These are phyloP conservation scores for Drosophila eugracilis DNA, from an alignment of 1,140 invertebrate species.

Conservation along the genomic window DNA sequence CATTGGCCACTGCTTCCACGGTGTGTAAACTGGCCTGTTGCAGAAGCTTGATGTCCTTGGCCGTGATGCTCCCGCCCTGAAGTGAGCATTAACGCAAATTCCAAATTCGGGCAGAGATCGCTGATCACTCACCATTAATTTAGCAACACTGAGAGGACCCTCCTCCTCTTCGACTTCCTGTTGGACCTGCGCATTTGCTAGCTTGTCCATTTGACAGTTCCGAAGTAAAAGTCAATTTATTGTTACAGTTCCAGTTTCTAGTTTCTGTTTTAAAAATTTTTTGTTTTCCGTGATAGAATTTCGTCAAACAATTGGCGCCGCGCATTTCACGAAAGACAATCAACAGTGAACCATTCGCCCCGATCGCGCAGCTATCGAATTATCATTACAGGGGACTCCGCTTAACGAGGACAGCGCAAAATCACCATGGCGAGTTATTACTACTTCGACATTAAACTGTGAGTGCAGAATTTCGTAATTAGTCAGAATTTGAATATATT, in stretches of 20 bases:
- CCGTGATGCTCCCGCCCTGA: slow-evolving; percentile 92
- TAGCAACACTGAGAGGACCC: slow-evolving; percentile 63
- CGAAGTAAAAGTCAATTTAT: slow-evolving; percentile 4
- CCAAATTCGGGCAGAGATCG: background rate
- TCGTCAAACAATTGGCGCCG: slow-evolving; percentile 27
- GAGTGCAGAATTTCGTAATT: slow-evolving; percentile 19
- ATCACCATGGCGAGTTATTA: slow-evolving; percentile 43
- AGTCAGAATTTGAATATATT: too few species aligned
- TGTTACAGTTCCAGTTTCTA: too few species aligned
- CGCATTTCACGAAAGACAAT: background rate
- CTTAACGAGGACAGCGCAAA: background rate
- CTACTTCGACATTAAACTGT: slow-evolving; percentile 68
- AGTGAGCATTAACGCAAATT: background rate
- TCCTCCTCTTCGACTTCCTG: slow-evolving; percentile 71
- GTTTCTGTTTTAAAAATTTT: slow-evolving; percentile 39
- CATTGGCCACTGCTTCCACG: slow-evolving; percentile 97
- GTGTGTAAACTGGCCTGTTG: slow-evolving; percentile 97
- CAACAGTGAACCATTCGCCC: slow-evolving; percentile 5
- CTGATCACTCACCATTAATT: slow-evolving; percentile 55
- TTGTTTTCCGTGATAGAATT: slow-evolving; percentile 21
- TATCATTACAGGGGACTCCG: slow-evolving; percentile 1
- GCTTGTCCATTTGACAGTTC: slow-evolving; percentile 54
- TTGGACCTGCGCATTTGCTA: slow-evolving; percentile 26
- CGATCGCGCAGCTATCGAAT: background rate
- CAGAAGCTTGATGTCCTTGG: slow-evolving; percentile 96